A percentile compares a stretch with the other conserved stretches of the same genome.
These are phyloP conservation scores for Haliclystus octoradiatus DNA, from an alignment of 30 jellyfish, hydroid and myxozoan species.

Conservation along the genomic window DNA sequence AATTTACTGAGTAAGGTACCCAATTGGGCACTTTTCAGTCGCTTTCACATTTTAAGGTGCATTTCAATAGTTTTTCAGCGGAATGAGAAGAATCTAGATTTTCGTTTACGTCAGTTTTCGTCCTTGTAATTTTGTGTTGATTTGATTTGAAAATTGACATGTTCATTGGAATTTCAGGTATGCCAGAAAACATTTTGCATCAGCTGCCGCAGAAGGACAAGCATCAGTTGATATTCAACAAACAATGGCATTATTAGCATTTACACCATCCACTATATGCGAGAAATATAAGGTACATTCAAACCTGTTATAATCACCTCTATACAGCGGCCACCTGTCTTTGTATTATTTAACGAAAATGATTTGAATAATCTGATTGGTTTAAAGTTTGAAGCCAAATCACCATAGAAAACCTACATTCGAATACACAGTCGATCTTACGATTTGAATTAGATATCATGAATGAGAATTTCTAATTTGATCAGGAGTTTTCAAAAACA, in stretches of 20 bases:
- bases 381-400: too few species aligned
- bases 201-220: constrained; percentile 29
- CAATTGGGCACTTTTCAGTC: not conserved
- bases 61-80: too few species aligned
- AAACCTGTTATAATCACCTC: not conserved
- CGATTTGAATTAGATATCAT: too few species aligned
- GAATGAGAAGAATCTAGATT: not conserved
- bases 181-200: constrained; percentile 72
- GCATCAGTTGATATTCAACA: constrained; percentile 60
- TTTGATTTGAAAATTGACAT: too few species aligned
- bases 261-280: constrained; percentile 49
- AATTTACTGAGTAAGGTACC: too few species aligned
- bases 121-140: not conserved
- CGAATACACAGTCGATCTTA: too few species aligned
- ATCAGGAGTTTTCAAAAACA: too few species aligned
- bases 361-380: too few species aligned
- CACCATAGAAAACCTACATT: too few species aligned
- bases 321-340: not conserved
- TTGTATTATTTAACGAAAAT: not conserved
- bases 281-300: constrained; percentile 43
- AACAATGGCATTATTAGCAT: constrained; percentile 88
- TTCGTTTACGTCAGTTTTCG: not conserved
- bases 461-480: too few species aligned
- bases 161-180: too few species aligned
- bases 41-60: too few species aligned